Percentiles rank a stretch among this genome's conserved stretches.
These are phyloP conservation scores for Heteromyza rotundicornis DNA, from an alignment of 2,888 invertebrate species.

Conservation along the genomic window DNA sequence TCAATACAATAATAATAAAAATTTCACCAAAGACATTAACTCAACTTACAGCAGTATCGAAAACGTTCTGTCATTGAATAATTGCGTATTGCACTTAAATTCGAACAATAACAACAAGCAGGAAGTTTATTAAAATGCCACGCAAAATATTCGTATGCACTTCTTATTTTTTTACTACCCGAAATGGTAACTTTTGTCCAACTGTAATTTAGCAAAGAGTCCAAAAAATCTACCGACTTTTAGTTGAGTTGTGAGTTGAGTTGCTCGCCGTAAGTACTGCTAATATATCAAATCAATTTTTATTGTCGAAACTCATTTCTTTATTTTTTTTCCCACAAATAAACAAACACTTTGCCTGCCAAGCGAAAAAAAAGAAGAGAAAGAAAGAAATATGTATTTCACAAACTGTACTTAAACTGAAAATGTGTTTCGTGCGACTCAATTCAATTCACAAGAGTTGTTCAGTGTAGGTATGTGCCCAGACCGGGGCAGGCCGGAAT, in stretches of 20 bases:
- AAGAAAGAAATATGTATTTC: slow-evolving; percentile 15
- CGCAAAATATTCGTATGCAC: slow-evolving; percentile 32
- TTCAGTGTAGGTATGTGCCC: too few species aligned
- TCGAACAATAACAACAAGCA: too few species aligned
- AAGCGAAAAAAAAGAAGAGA: not conserved
- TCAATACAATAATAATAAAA: too few species aligned
- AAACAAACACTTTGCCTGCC: slow-evolving; percentile 6
- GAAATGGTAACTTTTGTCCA: too few species aligned
- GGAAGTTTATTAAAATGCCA: slow-evolving; percentile 47
- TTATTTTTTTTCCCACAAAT: slow-evolving; percentile 25
- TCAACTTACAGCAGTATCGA: too few species aligned
- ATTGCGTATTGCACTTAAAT: slow-evolving; percentile 55
- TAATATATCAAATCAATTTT: slow-evolving; percentile 49
- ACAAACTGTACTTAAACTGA: slow-evolving; percentile 27
- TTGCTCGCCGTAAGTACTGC: slow-evolving; percentile 11
- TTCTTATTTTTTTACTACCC: not conserved
- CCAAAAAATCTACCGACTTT: not conserved
- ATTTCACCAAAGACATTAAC: too few species aligned
- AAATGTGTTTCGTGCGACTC: slow-evolving; percentile 15
- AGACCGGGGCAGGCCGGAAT: slow-evolving; percentile 3
- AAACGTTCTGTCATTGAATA: slow-evolving; percentile 57
- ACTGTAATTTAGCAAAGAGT: slow-evolving; percentile 52
- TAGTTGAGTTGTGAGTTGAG: not conserved
- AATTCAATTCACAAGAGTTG: not conserved
- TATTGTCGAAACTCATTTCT: slow-evolving; percentile 29